A percentile compares a stretch with the other conserved stretches of the same genome.
phyloP scores from a whole-genome alignment of 2,113 vertebrate species.

The Odontesthes bonariensis region DNA sequence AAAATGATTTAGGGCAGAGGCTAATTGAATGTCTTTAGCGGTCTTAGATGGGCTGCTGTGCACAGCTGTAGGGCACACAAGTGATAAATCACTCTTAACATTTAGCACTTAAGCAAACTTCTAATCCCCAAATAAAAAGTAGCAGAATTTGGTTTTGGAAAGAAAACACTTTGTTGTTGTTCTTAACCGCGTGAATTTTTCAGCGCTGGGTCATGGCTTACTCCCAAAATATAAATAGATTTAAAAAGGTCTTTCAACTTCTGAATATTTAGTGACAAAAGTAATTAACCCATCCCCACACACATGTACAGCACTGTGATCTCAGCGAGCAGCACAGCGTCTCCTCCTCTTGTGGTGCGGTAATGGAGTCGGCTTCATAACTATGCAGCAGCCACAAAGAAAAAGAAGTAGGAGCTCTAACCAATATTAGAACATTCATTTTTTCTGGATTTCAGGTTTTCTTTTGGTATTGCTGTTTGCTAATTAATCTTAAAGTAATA shows the following conservation, averaged over 20 bases:
- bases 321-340: neutral
- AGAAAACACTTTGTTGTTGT: neutral
- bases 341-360: neutral
- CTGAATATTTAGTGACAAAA: slow-evolving; percentile 4
- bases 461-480: neutral
- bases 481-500: neutral
- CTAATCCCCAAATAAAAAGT: neutral
- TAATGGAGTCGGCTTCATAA: neutral
- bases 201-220: neutral
- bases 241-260: neutral
- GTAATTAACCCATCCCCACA: neutral
- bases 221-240: neutral
- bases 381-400: neutral
- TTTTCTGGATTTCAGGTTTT: neutral
- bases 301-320: neutral
- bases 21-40: slow-evolving; percentile 8
- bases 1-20: neutral
- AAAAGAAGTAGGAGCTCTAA: neutral
- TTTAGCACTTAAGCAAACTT: neutral
- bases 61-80: neutral
- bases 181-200: neutral
- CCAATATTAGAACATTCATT: neutral
- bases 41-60: slow-evolving; percentile 3
- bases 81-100: neutral
- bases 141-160: neutral